phyloP scores from a whole-genome alignment of 2,888 invertebrate genomes.

The Ophioninae sp. region DNA sequence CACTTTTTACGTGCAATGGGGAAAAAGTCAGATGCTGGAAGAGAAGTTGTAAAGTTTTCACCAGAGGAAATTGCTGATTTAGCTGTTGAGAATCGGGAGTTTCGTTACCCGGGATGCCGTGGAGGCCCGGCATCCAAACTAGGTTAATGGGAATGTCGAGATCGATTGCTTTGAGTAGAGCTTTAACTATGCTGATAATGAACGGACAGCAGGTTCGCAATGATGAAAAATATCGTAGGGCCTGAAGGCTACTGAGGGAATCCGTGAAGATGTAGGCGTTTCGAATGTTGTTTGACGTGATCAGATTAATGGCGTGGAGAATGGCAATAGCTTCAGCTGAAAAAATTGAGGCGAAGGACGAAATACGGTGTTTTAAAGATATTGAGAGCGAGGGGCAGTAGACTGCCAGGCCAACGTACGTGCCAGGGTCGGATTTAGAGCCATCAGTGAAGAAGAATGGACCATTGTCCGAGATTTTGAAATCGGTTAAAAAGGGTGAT shows the following conservation, averaged over 20 bases:
- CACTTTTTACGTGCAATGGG: neutral
- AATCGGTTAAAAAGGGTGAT: neutral
- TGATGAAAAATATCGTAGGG: neutral
- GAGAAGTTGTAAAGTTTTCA: neutral
- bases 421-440: conserved; percentile 27
- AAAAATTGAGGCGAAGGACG: too few species aligned
- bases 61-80: conserved; percentile 3
- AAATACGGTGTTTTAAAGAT: too few species aligned
- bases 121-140: conserved; percentile 7
- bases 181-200: neutral
- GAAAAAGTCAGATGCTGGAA: conserved; percentile 9
- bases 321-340: too few species aligned
- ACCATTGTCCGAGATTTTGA: neutral
- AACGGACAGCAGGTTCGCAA: neutral
- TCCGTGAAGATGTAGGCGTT: too few species aligned
- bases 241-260: too few species aligned
- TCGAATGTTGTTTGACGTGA: too few species aligned
- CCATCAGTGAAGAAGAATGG: conserved; percentile 57
- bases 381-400: neutral
- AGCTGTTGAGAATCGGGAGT: neutral
- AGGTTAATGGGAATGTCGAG: neutral
- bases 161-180: too few species aligned
- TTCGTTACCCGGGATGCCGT: conserved; percentile 18
- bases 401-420: conserved; percentile 30
- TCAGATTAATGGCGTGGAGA: too few species aligned